Evolutionary conservation across 2,797 vertebrate genomes (phyloP).

Genomic region (Coendou prehensilis): DNA sequence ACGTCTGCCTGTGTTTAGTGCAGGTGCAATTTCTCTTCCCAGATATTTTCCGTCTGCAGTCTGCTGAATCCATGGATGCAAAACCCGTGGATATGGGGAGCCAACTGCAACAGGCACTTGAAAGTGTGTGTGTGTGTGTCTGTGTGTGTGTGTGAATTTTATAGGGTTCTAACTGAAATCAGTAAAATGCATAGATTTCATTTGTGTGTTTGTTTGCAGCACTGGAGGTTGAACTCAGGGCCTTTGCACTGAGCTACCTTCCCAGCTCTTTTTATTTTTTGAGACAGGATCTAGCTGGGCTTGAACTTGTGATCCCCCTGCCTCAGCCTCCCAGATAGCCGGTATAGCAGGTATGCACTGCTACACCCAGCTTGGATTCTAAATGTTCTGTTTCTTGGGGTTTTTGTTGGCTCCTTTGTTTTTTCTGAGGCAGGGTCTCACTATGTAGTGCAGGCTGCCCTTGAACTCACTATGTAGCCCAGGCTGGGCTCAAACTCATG

Average conservation of each 20-base stretch:
- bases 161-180: slow-evolving; percentile 5
- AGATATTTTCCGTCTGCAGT: neutral
- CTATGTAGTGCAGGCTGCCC: no score
- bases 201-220: neutral
- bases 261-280: neutral
- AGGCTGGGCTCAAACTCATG: neutral
- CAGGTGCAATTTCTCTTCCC: neutral
- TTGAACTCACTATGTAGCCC: neutral
- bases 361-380: neutral
- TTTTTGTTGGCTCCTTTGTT: neutral
- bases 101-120: neutral
- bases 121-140: neutral
- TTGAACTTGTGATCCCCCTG: neutral
- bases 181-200: neutral
- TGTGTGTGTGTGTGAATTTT: neutral
- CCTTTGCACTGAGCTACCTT: neutral
- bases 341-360: neutral
- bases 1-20: neutral
- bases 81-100: neutral
- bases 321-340: neutral
- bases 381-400: neutral
- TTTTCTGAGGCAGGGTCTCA: neutral
- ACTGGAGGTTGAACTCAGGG: neutral
- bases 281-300: neutral
- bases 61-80: neutral